These are phyloP conservation scores for Xestobium rufovillosum DNA, from an alignment of 2,888 invertebrate species.

Conservation along the genomic window DNA sequence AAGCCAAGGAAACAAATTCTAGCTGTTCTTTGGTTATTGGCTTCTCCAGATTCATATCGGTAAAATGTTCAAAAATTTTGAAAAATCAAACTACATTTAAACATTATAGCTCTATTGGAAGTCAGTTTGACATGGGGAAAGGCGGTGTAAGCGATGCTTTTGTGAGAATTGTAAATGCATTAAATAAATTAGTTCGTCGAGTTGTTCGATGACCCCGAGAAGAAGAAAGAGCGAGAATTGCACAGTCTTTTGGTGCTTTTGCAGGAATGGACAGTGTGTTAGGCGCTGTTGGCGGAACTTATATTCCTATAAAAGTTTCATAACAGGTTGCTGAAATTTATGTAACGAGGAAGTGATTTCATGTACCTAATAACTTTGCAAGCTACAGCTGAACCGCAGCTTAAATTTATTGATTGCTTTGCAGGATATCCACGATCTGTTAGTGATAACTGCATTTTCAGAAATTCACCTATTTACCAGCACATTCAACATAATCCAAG, in stretches of 20 bases:
- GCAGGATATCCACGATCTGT: slow-evolving; percentile 27
- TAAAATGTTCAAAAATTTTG: too few species aligned
- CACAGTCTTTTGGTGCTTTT: slow-evolving; percentile 14
- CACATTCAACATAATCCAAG: slow-evolving; percentile 9
- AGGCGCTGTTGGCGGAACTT: slow-evolving; percentile 26
- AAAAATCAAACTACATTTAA: too few species aligned
- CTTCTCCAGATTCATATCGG: too few species aligned
- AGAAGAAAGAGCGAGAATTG: slow-evolving; percentile 14
- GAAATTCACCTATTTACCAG: slow-evolving; percentile 24
- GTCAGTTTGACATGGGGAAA: slow-evolving; percentile 16
- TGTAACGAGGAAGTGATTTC: slow-evolving; percentile 23
- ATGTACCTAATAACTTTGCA: slow-evolving; percentile 25
- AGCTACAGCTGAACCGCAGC: slow-evolving; percentile 21
- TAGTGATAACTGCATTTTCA: slow-evolving; percentile 24
- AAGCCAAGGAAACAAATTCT: too few species aligned
- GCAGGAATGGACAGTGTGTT: slow-evolving; percentile 18
- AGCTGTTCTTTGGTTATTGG: too few species aligned
- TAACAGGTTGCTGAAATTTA: slow-evolving; percentile 22
- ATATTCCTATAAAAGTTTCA: slow-evolving; percentile 25
- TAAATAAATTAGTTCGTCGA: slow-evolving; percentile 13
- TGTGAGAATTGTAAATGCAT: slow-evolving; percentile 13
- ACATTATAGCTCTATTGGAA: slow-evolving; percentile 13
- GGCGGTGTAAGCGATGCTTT: slow-evolving; percentile 14
- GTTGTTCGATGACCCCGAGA: slow-evolving; percentile 20
- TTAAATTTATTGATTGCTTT: slow-evolving; percentile 23